Percentiles rank a stretch among this genome's conserved stretches.
These are phyloP conservation scores for Nomada ferruginata DNA, from an alignment of 2,888 invertebrate species.

Conservation along the genomic window DNA sequence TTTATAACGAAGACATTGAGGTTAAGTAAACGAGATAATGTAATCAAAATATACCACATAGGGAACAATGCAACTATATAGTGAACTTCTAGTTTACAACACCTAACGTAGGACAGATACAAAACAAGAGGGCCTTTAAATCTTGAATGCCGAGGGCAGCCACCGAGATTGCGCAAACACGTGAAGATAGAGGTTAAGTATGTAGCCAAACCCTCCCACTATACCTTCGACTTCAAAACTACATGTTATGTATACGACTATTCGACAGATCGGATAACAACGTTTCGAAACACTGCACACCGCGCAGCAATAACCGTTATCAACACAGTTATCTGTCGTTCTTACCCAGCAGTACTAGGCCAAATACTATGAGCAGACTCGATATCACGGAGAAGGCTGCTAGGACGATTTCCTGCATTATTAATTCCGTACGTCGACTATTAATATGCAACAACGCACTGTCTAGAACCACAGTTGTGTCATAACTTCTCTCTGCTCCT, in stretches of 20 bases:
- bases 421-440: slow-evolving; percentile 57
- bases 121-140: slow-evolving; percentile 2
- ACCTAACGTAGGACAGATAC: not conserved
- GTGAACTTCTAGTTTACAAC: not conserved
- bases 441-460: slow-evolving; percentile 37
- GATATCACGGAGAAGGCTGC: slow-evolving; percentile 86
- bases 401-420: slow-evolving; percentile 84
- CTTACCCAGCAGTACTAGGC: slow-evolving; percentile 87
- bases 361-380: slow-evolving; percentile 86
- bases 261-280: slow-evolving; percentile 31
- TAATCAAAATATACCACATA: not conserved
- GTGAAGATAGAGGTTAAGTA: slow-evolving; percentile 51
- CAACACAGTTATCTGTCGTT: slow-evolving; percentile 44
- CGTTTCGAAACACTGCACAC: slow-evolving; percentile 30
- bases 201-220: slow-evolving; percentile 34
- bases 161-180: slow-evolving; percentile 34
- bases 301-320: slow-evolving; percentile 29
- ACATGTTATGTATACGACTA: slow-evolving; percentile 25
- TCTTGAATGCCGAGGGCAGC: slow-evolving; percentile 16
- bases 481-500: slow-evolving; percentile 55
- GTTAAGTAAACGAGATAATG: not conserved
- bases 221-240: slow-evolving; percentile 27
- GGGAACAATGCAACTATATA: not conserved
- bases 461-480: slow-evolving; percentile 36
- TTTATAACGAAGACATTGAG: not conserved